Evolutionary conservation across 1,140 invertebrate genomes (phyloP).

Genomic region (Lucilia sericata): DNA sequence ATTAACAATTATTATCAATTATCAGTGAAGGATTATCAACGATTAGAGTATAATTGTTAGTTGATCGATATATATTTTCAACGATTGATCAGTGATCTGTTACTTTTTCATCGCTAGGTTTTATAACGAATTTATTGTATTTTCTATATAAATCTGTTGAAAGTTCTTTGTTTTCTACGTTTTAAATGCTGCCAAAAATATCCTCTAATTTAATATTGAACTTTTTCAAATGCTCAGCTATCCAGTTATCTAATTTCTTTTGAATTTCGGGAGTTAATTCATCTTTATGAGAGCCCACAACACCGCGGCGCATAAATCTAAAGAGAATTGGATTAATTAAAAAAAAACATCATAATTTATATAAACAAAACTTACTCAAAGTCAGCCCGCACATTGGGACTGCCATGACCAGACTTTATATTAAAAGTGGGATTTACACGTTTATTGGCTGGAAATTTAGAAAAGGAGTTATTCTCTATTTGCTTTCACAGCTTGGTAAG

Average conservation of each 20-base stretch:
- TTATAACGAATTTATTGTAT: no score
- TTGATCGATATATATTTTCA: no score
- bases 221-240: slow-evolving; percentile 7
- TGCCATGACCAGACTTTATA: background rate
- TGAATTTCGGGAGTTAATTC: slow-evolving; percentile 78
- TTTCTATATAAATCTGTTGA: no score
- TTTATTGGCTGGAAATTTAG: background rate
- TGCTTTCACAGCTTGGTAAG: no score
- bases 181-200: slow-evolving; percentile 41
- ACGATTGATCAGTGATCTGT: no score
- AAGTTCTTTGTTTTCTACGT: background rate
- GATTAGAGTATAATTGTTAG: no score
- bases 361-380: slow-evolving; percentile 36
- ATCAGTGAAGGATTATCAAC: no score
- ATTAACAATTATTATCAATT: no score
- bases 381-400: background rate
- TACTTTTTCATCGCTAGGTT: no score
- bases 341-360: no score
- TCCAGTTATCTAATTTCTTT: slow-evolving; percentile 75
- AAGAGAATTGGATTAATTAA: slow-evolving; percentile 40
- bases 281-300: slow-evolving; percentile 84
- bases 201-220: slow-evolving; percentile 27
- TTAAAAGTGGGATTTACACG: background rate
- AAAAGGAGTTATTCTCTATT: no score
- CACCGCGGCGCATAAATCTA: slow-evolving; percentile 81